Evolutionary conservation across 2,888 invertebrate species (phyloP).

Genomic region (Drosophila merina): DNA sequence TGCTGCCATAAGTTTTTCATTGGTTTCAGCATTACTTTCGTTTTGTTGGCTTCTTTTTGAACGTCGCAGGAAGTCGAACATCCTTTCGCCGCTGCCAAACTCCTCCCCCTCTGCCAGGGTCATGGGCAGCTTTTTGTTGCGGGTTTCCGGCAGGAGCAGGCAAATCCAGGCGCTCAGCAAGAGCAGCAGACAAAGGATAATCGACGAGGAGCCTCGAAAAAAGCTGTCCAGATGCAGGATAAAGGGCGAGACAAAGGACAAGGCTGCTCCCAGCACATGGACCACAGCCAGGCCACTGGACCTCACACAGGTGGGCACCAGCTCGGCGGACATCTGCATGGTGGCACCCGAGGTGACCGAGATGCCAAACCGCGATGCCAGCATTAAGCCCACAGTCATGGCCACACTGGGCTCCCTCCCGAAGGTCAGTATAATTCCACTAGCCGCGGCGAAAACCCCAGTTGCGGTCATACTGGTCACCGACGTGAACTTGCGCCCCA

Average conservation of each 20-base stretch:
- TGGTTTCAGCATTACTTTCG: conserved; percentile 29
- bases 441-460: conserved; percentile 84
- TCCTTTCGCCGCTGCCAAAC: conserved; percentile 55
- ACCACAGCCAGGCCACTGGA: conserved; percentile 87
- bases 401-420: conserved; percentile 68
- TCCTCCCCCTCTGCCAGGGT: conserved; percentile 55
- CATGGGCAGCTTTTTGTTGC: conserved; percentile 70
- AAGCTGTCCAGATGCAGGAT: conserved; percentile 84
- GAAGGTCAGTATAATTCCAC: conserved; percentile 83
- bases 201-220: conserved; percentile 84
- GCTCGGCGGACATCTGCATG: conserved; percentile 86
- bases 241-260: conserved; percentile 86
- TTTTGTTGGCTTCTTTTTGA: not conserved
- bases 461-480: conserved; percentile 84
- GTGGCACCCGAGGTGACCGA: conserved; percentile 86
- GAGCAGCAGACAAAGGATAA: conserved; percentile 84
- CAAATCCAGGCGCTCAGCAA: conserved; percentile 85
- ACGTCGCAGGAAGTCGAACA: conserved; percentile 57
- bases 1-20: conserved; percentile 46
- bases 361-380: conserved; percentile 85
- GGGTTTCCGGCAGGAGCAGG: conserved; percentile 86
- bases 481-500: conserved; percentile 85
- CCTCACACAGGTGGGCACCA: conserved; percentile 86
- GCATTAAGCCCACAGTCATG: conserved; percentile 83
- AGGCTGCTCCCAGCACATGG: conserved; percentile 86